A percentile compares a stretch with the other conserved stretches of the same genome.
Conservation (phyloP, 2,888 invertebrate genomes). For the Yponomeuta malinellus region DNA sequence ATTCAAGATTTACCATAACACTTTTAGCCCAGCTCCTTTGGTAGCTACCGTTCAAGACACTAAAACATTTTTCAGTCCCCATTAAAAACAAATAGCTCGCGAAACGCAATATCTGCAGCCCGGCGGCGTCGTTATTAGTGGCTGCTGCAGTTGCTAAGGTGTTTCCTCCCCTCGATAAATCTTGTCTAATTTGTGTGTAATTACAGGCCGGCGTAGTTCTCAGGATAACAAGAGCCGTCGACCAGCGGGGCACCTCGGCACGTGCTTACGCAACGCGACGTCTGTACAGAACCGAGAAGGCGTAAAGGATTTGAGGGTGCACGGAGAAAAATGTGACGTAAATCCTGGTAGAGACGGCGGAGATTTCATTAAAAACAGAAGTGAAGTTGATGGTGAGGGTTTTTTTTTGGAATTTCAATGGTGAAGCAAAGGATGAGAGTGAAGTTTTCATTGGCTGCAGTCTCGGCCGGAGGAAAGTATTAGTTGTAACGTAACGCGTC, state of each 20-base stretch:
- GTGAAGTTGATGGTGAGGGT: conserved; percentile 36
- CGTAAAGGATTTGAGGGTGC: conserved; percentile 32
- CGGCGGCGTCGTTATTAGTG: conserved; percentile 72
- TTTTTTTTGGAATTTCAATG: conserved; percentile 39
- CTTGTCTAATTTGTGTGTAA: conserved; percentile 77
- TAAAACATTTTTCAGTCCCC: conserved; percentile 14
- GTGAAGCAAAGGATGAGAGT: conserved; percentile 43
- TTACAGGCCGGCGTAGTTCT: conserved; percentile 71
- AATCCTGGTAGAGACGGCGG: not conserved
- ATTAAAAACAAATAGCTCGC: conserved; percentile 20
- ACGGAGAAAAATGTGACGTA: conserved; percentile 34
- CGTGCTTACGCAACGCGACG: conserved; percentile 63
- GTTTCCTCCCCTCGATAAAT: conserved; percentile 74
- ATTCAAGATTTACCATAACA: too few species aligned
- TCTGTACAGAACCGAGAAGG: conserved; percentile 36
- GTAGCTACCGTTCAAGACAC: conserved; percentile 19
- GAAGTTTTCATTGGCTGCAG: conserved; percentile 42
- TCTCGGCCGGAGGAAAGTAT: conserved; percentile 56
- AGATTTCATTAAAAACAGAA: conserved; percentile 22
- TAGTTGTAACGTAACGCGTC: conserved; percentile 52
- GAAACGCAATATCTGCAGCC: conserved; percentile 66
- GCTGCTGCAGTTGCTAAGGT: conserved; percentile 73
- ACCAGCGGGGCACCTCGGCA: conserved; percentile 68
- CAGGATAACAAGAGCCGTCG: conserved; percentile 72
- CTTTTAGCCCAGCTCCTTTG: too few species aligned